Evolutionary conservation across 2,113 vertebrate genomes (phyloP), one percentile per base, ranked within the genome.

Genomic region (Plotosus lineatus): DNA sequence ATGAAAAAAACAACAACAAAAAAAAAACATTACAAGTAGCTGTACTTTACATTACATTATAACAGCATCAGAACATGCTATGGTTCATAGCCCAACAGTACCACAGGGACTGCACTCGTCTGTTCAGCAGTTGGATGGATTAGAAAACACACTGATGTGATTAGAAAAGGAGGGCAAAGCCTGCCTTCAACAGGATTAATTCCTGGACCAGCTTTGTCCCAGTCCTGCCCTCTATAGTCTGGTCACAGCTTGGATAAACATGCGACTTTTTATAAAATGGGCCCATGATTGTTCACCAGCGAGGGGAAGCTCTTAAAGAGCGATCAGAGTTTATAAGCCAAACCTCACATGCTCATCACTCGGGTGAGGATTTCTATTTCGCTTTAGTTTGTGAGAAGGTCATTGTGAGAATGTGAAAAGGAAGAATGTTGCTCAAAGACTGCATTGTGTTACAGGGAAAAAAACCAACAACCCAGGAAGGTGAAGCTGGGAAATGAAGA

Each of bases 401-500:
- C 44, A 38, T 31, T 38, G 69, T 46, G 28, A 8, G 19, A 48
- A 19, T 58, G 60, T 21, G 53, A 61, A 56, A 76, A 66, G 63
- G 50, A 28, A 48, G 44, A 51, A 28, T 17, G 9, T 21, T 8
- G 6, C 58, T 78, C 38, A 83, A 86, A 74, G 79, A 38, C 3
- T 0, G 26, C 58, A 60, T 66, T 53, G 58, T 75, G 68, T 28
- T 36, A 15, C 5, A 42, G 23, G n/a, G n/a, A n/a, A n/a, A 23
- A 26, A n/a, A 60, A 17, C 53, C 65, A n/a, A 82, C 63, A 72
- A 33, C 38, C 53, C 1, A 72, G 42, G 77, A 61, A 44, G 7
- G 26, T 48, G 77, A 56, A 55, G 44, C 69, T 40, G 6, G 8
- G 75, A 63, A 77, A 42, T 76, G 58, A 44, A 83, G 77, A 81